Conservation (phyloP, 2,113 vertebrate genomes). For the Pimephales promelas region DNA sequence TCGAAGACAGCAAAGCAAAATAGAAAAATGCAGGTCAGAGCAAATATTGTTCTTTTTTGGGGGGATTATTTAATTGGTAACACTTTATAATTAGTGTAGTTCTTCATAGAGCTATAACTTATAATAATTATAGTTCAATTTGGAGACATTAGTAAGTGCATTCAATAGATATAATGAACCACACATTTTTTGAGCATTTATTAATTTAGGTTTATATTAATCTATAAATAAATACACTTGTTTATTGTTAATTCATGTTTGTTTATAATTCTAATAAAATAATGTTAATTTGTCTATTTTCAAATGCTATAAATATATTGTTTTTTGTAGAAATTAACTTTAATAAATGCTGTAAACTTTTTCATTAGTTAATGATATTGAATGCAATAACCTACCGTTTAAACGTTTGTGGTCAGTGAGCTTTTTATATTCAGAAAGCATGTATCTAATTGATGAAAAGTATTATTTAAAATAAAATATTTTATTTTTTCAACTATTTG, state of each 20-base stretch:
- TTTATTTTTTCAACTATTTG: neutral
- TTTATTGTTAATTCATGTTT: neutral
- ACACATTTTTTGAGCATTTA: no score
- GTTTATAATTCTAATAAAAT: neutral
- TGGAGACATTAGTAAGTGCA: neutral
- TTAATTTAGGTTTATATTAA: neutral
- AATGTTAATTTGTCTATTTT: neutral
- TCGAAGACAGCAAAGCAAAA: slow-evolving; percentile 50
- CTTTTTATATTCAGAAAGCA: neutral
- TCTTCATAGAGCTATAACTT: no score
- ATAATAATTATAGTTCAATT: neutral
- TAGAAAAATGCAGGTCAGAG: slow-evolving; percentile 7
- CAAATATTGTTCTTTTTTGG: neutral
- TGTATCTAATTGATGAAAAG: neutral
- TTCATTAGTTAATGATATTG: neutral
- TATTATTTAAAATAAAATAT: neutral
- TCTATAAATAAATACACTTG: neutral
- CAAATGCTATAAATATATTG: neutral
- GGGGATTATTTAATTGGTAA: neutral
- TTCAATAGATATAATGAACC: neutral
- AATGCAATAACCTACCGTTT: neutral
- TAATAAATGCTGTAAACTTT: no score
- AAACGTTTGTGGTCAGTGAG: neutral
- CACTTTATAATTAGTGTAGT: neutral
- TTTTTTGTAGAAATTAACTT: neutral